phyloP scores from a whole-genome alignment of 2,888 invertebrate genomes.

The Stomorhina lunata region DNA sequence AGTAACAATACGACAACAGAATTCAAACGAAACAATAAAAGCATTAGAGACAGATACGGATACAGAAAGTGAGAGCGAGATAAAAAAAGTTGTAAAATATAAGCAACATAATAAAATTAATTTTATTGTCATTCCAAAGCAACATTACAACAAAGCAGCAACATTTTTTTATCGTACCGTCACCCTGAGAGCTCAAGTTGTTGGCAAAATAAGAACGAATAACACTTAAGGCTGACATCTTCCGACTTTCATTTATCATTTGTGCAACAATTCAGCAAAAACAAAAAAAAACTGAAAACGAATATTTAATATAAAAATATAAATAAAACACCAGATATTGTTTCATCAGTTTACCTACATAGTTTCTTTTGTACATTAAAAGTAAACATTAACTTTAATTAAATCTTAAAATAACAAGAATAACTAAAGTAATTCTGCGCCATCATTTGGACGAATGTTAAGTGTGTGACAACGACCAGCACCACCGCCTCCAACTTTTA shows the following conservation, averaged over 20 bases:
- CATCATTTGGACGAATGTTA: conserved; percentile 42
- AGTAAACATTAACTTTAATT: conserved; percentile 74
- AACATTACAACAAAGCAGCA: conserved; percentile 14
- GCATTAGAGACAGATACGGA: too few relatives aligned
- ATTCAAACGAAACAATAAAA: neutral
- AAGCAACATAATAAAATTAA: conserved; percentile 51
- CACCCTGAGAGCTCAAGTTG: neutral
- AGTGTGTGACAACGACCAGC: conserved; percentile 44
- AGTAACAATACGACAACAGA: neutral
- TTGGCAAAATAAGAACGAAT: conserved; percentile 12
- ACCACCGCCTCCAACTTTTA: conserved; percentile 28
- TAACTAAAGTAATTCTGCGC: neutral
- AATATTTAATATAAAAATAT: too few relatives aligned
- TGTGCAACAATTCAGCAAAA: conserved; percentile 20
- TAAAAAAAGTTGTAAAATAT: neutral
- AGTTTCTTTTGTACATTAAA: conserved; percentile 67
- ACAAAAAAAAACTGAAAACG: neutral
- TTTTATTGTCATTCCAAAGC: conserved; percentile 48
- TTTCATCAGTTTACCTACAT: conserved; percentile 4
- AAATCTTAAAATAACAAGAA: conserved; percentile 44
- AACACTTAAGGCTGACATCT: conserved; percentile 49
- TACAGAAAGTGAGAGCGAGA: neutral
- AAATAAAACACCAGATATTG: conserved; percentile 1
- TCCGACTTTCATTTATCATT: conserved; percentile 51
- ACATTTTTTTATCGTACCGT: neutral